Evolutionary conservation across 2,888 invertebrate species (phyloP), one percentile per base, ranked within the genome.

Genomic region (Rambutsinella grinnellia): DNA sequence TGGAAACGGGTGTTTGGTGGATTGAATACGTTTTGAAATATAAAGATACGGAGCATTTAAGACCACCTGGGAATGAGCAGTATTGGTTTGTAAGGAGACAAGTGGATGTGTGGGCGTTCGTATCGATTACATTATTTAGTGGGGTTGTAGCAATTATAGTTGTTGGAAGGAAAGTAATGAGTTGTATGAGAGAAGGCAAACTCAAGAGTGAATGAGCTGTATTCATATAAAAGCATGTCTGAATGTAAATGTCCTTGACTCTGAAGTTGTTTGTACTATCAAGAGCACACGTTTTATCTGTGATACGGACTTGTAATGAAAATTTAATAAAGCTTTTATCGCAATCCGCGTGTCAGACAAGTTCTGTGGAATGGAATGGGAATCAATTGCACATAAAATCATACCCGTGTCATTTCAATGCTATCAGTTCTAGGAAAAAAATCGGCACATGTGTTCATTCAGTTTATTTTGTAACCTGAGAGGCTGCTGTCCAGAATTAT

Each of bases 1-100:
- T 67, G n/a, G 61, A 75, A 6, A 68, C 75, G 3, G 67, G 36
- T 8, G 49, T 67, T 46, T 75, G 75, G 75, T 75, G 75, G 75
- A 62, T 62, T 8, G 67, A 75, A 17, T 75, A 75, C 27, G 67
- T 74, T 1, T 60, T 80, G 10, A 56, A 79, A 19, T 51, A 60
- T 46, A 57, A 75, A 10, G 63, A 79, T 44, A 67, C 67, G 6
- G 23, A 10, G 2, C 77, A 79, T 56, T 49, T 80, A 3, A 65
- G 36, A 53, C 63, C 80, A 17, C 47, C 63, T 15, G 76, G 62
- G 21, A 26, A 8, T 13, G 19, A 27, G 15, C 79, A 75, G 23
- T 23, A 49, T 47, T 79, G 78, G 79, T 79, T 71, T 66, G 19
- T 70, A 17, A 23, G 78, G 2, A 13, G 80, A 2, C 57, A 44